These are phyloP conservation scores for Sphenopsis melanotis DNA, from an alignment of 2,797 vertebrate species.

Conservation along the genomic window DNA sequence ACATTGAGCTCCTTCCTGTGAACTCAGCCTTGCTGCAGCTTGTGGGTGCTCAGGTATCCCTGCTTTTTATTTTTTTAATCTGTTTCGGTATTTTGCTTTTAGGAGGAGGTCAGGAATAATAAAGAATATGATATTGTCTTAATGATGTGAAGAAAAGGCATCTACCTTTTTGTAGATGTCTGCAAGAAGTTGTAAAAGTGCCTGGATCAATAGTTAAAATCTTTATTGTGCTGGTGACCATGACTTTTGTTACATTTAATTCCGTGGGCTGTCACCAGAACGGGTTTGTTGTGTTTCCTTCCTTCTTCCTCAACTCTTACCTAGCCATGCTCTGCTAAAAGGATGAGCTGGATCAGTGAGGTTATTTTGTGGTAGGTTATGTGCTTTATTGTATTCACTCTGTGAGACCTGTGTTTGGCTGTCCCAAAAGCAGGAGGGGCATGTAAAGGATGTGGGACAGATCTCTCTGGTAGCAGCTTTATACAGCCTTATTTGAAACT, in stretches of 20 bases:
- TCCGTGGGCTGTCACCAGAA: not conserved
- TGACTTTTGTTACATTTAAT: not conserved
- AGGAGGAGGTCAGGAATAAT: not conserved
- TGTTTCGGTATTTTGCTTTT: not conserved
- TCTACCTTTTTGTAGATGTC: not conserved
- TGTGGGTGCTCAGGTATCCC: conserved; percentile 92
- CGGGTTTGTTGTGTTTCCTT: not conserved
- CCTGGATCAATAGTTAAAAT: not conserved
- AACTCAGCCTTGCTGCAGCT: conserved; percentile 97
- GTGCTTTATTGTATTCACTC: not conserved
- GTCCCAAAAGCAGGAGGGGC: not conserved
- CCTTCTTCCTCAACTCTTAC: not conserved
- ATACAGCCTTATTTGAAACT: not conserved
- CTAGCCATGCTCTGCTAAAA: not conserved
- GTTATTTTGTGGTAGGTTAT: not conserved
- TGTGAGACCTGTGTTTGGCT: rapidly evolving
- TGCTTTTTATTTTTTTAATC: not conserved
- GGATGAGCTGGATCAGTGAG: not conserved
- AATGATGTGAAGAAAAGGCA: not conserved
- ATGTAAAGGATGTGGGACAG: not conserved
- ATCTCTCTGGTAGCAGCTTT: not conserved
- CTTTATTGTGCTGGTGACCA: not conserved
- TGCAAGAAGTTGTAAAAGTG: not conserved
- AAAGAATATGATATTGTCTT: not conserved
- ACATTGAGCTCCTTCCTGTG: conserved; percentile 97